Conservation (phyloP, 1,140 invertebrate species). For the Venturia canescens region DNA sequence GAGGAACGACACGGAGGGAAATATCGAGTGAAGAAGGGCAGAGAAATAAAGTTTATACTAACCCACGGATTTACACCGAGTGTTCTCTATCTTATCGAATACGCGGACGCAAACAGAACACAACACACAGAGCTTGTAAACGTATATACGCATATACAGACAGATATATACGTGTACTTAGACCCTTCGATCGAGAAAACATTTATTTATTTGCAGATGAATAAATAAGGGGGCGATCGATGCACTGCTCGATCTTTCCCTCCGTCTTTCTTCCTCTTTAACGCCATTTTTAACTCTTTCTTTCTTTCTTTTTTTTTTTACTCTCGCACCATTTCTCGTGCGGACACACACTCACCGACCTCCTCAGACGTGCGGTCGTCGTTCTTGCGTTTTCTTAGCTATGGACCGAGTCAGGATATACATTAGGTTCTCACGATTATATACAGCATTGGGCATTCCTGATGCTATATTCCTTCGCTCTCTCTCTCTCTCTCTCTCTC, state of each 20-base stretch:
- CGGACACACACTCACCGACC: background rate
- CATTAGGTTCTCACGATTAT: conserved; percentile 7
- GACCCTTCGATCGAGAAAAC: conserved; percentile 54
- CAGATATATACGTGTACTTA: background rate
- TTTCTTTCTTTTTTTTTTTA: background rate
- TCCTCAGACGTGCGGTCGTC: background rate
- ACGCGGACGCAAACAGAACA: conserved; percentile 64
- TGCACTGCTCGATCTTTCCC: conserved; percentile 56
- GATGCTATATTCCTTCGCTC: background rate
- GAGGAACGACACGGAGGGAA: conserved; percentile 27
- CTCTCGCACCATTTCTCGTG: background rate
- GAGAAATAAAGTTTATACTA: conserved; percentile 52
- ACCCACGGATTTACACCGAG: conserved; percentile 69
- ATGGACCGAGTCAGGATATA: conserved; percentile 5
- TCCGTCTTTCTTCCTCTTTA: conserved; percentile 23
- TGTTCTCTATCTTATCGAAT: conserved; percentile 71
- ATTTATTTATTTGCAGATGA: conserved; percentile 76
- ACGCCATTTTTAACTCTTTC: background rate
- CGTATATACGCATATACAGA: background rate
- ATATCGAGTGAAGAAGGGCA: conserved; percentile 43
- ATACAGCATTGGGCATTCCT: background rate
- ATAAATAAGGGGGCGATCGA: conserved; percentile 76
- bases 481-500: background rate
- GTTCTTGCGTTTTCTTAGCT: background rate
- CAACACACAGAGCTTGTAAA: conserved; percentile 17